These are phyloP conservation scores for Nothobranchius kuhntae DNA, from an alignment of 2,113 vertebrate species.

Conservation along the genomic window DNA sequence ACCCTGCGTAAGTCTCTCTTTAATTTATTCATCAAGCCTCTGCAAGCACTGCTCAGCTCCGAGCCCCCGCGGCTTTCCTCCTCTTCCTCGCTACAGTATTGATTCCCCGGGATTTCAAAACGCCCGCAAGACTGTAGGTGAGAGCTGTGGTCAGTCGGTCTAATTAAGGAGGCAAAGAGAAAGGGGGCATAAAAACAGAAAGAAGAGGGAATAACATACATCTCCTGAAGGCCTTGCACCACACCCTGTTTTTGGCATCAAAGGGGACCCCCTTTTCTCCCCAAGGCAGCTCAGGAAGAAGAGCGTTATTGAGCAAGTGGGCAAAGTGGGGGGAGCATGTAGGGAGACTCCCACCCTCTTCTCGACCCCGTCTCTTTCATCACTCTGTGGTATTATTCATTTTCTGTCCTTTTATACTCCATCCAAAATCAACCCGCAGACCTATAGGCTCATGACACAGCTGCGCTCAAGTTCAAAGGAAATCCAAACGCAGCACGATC, in stretches of 20 bases:
- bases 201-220: slow-evolving; percentile 44
- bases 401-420: slow-evolving; percentile 31
- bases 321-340: slow-evolving; percentile 13
- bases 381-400: slow-evolving; percentile 52
- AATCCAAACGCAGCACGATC: slow-evolving; percentile 24
- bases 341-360: slow-evolving; percentile 47
- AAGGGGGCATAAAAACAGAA: slow-evolving; percentile 6
- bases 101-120: slow-evolving; percentile 55
- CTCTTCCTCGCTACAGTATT: slow-evolving; percentile 46
- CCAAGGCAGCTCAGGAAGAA: slow-evolving; percentile 51
- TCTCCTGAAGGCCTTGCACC: slow-evolving; percentile 58
- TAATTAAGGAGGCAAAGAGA: slow-evolving; percentile 67
- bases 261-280: slow-evolving; percentile 68
- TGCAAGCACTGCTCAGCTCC: slow-evolving; percentile 6
- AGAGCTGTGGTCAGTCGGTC: slow-evolving; percentile 56
- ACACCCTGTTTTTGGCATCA: slow-evolving; percentile 63
- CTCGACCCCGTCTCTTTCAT: slow-evolving; percentile 58
- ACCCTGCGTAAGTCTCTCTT: slow-evolving; percentile 10
- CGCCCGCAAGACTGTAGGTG: slow-evolving; percentile 50
- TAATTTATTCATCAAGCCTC: slow-evolving; percentile 4
- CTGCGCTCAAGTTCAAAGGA: slow-evolving; percentile 55
- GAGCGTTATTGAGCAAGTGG: slow-evolving; percentile 66
- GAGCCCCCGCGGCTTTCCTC: not conserved
- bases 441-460: slow-evolving; percentile 46
- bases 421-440: slow-evolving; percentile 57